These are phyloP conservation scores for Zaprionus obscuricornis DNA, from an alignment of 2,888 invertebrate genomes.

Conservation along the genomic window DNA sequence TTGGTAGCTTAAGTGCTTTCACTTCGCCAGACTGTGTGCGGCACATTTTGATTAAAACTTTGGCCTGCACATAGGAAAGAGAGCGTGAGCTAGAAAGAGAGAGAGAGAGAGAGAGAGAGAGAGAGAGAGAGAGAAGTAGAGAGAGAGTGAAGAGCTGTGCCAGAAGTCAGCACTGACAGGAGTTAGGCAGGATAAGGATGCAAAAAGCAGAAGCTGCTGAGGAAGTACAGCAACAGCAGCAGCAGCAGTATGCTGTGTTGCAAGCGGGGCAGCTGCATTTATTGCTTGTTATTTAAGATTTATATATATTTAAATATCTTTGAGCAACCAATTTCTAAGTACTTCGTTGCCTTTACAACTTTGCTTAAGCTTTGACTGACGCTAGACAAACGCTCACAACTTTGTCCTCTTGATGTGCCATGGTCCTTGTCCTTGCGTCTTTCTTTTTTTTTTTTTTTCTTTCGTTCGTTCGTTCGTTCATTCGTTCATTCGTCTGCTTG, in stretches of 20 bases:
- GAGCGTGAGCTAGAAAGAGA: too few relatives aligned
- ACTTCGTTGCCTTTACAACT: constrained; percentile 58
- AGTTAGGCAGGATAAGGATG: constrained; percentile 31
- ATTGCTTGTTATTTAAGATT: constrained; percentile 77
- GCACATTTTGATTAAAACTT: constrained; percentile 73
- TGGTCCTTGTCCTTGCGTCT: neutral
- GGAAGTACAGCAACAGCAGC: constrained; percentile 21
- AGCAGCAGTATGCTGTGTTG: neutral
- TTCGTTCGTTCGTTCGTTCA: too few relatives aligned
- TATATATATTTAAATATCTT: constrained; percentile 72
- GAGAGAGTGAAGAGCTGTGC: neutral
- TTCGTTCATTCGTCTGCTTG: too few relatives aligned
- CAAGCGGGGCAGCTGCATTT: constrained; percentile 57
- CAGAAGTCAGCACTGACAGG: neutral
- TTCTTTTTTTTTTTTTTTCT: too few relatives aligned
- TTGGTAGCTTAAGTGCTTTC: neutral
- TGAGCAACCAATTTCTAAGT: constrained; percentile 71
- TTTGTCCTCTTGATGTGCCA: constrained; percentile 59
- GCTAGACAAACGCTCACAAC: constrained; percentile 68
- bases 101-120: constrained; percentile 8
- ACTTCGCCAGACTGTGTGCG: constrained; percentile 44
- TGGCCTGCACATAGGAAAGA: too few relatives aligned
- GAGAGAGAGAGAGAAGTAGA: neutral
- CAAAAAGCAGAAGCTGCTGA: constrained; percentile 37
- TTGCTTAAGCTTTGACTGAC: constrained; percentile 69